Evolutionary conservation across 2,113 vertebrate species (phyloP), one percentile per base, ranked within the genome.

Genomic region (Microtus richardsoni): DNA sequence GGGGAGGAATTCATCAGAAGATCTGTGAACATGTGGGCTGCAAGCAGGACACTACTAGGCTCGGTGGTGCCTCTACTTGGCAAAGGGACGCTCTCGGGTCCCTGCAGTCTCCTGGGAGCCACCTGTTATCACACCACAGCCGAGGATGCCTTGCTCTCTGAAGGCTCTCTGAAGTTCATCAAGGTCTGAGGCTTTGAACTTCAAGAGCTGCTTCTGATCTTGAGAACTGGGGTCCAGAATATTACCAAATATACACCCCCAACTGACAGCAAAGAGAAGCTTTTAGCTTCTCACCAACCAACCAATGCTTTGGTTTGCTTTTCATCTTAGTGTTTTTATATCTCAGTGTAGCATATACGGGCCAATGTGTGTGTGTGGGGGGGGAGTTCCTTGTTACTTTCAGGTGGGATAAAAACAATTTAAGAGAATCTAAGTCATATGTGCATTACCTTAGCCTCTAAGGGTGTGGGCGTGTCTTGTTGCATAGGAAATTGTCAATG

Each of bases 401-500:
- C 36, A 83, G 68, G 30, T 41, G 12, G 36, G 62, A 71, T 70
- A 74, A 89, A 68, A 77, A 14, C 0, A 21, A 49, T 88, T 94
- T 94, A 73, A 89, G 47, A 91, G 73, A 73, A 78, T 68, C 11
- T 47, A 44, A 68, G 91, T 96, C 52, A 84, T 39, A 10, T 30
- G 52, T 89, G 8, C 60, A 30, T 92, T 87, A 39, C 88, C 7
- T 68, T 64, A 58, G 89, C 68, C 28, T 54, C 41, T 88, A 64
- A 92, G 41, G 12, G 5, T 95, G 49, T 78, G 9, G 16, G 0
- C n/a, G 22, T 36, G 30, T 33, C 74, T 92, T 75, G 0, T 70
- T 91, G 75, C 49, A 77, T 26, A 77, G 22, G 70, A 71, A 80
- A 74, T 60, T 74, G 44, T 73, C 17, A 36, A 36, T n/a, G 21